These are phyloP conservation scores for Cryptotis parvus DNA, from an alignment of 2,113 vertebrate genomes.

Conservation along the genomic window DNA sequence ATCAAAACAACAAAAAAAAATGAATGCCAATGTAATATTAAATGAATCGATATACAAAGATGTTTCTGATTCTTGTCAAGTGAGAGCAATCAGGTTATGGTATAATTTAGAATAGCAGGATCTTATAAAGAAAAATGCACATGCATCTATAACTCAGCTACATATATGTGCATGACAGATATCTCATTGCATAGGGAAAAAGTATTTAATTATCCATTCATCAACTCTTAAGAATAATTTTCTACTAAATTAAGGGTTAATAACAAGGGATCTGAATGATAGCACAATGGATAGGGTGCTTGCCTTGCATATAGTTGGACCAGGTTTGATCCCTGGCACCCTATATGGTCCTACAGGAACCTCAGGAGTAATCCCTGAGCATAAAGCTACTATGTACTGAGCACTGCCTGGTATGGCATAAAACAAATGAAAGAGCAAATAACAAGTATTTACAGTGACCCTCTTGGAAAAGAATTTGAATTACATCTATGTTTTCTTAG, in stretches of 20 bases:
- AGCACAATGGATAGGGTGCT: too few relatives aligned
- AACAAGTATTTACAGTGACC: not conserved
- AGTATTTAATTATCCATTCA: conserved; percentile 1
- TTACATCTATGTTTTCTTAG: not conserved
- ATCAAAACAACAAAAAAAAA: too few relatives aligned
- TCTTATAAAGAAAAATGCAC: not conserved
- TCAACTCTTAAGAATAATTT: conserved; percentile 17
- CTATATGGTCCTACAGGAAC: too few relatives aligned
- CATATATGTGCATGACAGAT: not conserved
- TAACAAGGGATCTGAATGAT: not conserved
- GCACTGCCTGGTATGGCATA: too few relatives aligned
- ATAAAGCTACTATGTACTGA: too few relatives aligned
- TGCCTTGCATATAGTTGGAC: too few relatives aligned
- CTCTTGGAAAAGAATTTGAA: not conserved
- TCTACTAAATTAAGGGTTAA: conserved; percentile 27
- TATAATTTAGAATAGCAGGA: not conserved
- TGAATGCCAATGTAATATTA: not conserved
- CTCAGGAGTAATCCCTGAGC: too few relatives aligned
- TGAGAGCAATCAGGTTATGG: not conserved
- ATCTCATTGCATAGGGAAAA: not conserved
- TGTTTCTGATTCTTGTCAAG: not conserved
- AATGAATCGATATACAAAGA: not conserved
- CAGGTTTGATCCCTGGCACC: too few relatives aligned
- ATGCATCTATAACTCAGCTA: not conserved
- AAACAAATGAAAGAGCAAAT: too few relatives aligned